These are phyloP conservation scores for Paramisgurnus dabryanus DNA, from an alignment of 2,113 vertebrate species.

Conservation along the genomic window DNA sequence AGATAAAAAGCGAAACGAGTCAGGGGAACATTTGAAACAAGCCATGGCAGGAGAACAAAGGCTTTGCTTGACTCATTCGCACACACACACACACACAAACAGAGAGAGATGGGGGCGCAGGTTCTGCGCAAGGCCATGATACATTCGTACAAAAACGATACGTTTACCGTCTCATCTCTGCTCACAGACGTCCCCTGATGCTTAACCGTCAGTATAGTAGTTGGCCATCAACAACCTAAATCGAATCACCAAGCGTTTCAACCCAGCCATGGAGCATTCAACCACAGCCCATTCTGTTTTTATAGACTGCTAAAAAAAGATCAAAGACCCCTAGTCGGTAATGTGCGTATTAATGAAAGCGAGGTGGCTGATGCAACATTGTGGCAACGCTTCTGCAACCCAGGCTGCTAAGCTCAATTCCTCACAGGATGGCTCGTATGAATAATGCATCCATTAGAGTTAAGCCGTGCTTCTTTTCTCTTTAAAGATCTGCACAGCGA, in stretches of 20 bases:
- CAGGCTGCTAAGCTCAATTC: constrained; percentile 49
- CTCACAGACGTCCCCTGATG: constrained; percentile 7
- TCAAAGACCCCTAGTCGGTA: constrained; percentile 58
- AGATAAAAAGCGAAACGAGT: constrained; percentile 7
- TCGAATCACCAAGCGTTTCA: constrained; percentile 45
- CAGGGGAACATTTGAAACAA: constrained; percentile 39
- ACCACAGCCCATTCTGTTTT: constrained; percentile 64
- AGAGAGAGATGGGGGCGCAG: background rate
- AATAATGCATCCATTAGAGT: constrained; percentile 60
- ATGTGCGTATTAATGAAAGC: constrained; percentile 56
- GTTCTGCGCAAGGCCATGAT: constrained; percentile 4
- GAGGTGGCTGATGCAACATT: constrained; percentile 62
- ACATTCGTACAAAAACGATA: background rate
- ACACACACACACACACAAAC: constrained; percentile 5
- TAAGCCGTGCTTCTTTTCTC: constrained; percentile 21
- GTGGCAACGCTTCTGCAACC: constrained; percentile 58
- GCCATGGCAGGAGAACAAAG: constrained; percentile 39
- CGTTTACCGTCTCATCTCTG: background rate
- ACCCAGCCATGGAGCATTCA: constrained; percentile 41
- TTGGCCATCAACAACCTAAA: constrained; percentile 41
- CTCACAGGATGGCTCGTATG: constrained; percentile 57
- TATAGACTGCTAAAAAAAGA: constrained; percentile 71
- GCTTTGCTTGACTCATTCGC: constrained; percentile 37
- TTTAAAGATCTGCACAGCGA: constrained; percentile 21
- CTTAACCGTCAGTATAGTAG: constrained; percentile 6